A percentile compares a stretch with the other conserved stretches of the same genome.
Evolutionary conservation across 1,140 invertebrate genomes (phyloP).

Genomic region (Calephelis virginiensis): DNA sequence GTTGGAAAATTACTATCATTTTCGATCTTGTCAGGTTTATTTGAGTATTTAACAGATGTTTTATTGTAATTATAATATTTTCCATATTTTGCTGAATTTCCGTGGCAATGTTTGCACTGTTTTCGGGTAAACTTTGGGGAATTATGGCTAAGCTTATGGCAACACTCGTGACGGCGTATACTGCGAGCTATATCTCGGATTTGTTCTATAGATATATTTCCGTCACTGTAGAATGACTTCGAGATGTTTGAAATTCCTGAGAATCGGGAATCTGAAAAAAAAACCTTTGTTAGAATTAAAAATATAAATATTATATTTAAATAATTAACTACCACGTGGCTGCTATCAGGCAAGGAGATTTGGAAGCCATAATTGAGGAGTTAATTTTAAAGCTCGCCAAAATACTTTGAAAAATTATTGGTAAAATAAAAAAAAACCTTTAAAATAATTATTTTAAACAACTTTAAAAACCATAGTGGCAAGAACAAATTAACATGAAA

Average conservation of each 20-base stretch:
- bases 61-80: conserved; percentile 76
- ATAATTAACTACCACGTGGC: neutral
- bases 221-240: conserved; percentile 70
- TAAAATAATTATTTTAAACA: no score
- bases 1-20: conserved; percentile 47
- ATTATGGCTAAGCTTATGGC: conserved; percentile 67
- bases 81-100: conserved; percentile 58
- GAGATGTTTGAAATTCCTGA: conserved; percentile 66
- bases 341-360: no score
- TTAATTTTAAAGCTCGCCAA: no score
- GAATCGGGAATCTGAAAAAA: conserved; percentile 60
- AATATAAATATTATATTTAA: neutral
- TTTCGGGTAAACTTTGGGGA: conserved; percentile 70
- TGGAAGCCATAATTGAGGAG: no score
- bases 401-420: no score
- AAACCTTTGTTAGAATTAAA: neutral
- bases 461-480: no score
- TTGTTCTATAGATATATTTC: conserved; percentile 69
- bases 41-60: conserved; percentile 65
- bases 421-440: no score
- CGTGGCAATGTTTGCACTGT: conserved; percentile 70
- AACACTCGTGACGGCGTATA: conserved; percentile 66
- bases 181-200: conserved; percentile 71
- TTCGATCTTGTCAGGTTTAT: conserved; percentile 56
- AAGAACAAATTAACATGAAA: no score